Evolutionary conservation across 2,113 vertebrate species (phyloP).

Genomic region (Nyctibius bracteatus): DNA sequence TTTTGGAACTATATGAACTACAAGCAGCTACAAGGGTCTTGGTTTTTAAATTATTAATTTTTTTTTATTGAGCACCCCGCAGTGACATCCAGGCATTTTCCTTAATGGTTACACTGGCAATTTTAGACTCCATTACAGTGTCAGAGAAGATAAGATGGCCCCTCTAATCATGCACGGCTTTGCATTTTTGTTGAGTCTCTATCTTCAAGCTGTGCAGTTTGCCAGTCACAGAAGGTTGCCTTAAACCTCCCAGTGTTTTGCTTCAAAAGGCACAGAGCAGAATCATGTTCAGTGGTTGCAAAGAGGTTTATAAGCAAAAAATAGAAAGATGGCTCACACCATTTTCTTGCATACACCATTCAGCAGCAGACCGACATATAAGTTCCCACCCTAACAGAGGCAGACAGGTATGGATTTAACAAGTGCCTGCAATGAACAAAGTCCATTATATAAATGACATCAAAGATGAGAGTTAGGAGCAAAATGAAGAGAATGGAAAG

Average conservation of each 20-base stretch:
- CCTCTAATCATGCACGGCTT: background rate
- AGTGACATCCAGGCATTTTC: background rate
- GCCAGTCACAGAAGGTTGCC: background rate
- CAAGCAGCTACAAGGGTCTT: background rate
- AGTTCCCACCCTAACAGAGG: background rate
- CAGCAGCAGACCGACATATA: background rate
- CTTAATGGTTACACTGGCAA: background rate
- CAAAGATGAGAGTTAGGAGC: background rate
- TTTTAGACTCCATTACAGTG: background rate
- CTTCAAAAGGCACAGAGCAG: background rate
- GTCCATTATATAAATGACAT: background rate
- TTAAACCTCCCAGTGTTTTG: constrained; percentile 4
- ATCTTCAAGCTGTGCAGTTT: background rate
- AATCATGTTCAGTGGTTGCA: background rate
- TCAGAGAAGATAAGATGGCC: background rate
- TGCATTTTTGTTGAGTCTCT: background rate
- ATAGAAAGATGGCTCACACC: background rate
- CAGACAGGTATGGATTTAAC: background rate
- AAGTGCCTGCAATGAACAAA: background rate
- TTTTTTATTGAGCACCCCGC: background rate
- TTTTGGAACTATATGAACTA: background rate
- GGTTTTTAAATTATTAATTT: background rate
- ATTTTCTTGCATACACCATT: background rate
- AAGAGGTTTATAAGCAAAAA: background rate
- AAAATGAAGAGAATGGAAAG: background rate